Evolutionary conservation across 2,113 vertebrate genomes (phyloP), one percentile per base, ranked within the genome.

Genomic region (Sciurus niger): DNA sequence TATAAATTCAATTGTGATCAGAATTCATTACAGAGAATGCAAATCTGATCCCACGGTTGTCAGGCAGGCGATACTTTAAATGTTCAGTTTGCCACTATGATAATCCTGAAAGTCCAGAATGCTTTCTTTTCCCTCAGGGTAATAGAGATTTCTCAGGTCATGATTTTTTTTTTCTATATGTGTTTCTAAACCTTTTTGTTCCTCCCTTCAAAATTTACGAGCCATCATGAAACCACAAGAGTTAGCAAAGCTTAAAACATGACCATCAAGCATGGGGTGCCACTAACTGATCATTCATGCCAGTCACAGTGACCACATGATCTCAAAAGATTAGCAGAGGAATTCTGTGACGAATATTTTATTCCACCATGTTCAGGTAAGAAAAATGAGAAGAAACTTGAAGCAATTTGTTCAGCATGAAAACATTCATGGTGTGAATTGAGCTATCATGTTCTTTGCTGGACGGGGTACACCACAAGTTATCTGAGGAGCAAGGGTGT

Each of bases 11-110:
- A 85, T 46, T 28, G 5, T 40, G 68, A 43, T 83, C 72, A 90
- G 12, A 84, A 77, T 84, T 80, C 28, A 34, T 32, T 82, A 63
- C 37, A 51, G 18, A 18, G 9, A 55, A 6, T 43, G 20, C 24
- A 74, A 37, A 51, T 84, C 55, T 87, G 76, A 93, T 72, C 32
- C 28, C 34, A 72, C 16, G 28, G 28, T 34, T 84, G 86, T 63
- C 82, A 90, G 67, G 53, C 53, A 79, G 25, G n/a, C 84, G 78
- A 70, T 79, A 53, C 18, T 84, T 80, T 96, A 74, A 60, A 55
- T 51, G 43, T 72, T 79, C 78, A 40, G 2, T 91, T 95, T 79
- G 18, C 25, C 22, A 58, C 16, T 48, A 53, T 20, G 58, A 68
- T 84, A 87, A 74, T 40, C 74, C 77, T 22, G 77, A 60, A 70